These are phyloP conservation scores for Hypsibius dujardini DNA, from an alignment of 1,140 invertebrate species.

Conservation along the genomic window DNA sequence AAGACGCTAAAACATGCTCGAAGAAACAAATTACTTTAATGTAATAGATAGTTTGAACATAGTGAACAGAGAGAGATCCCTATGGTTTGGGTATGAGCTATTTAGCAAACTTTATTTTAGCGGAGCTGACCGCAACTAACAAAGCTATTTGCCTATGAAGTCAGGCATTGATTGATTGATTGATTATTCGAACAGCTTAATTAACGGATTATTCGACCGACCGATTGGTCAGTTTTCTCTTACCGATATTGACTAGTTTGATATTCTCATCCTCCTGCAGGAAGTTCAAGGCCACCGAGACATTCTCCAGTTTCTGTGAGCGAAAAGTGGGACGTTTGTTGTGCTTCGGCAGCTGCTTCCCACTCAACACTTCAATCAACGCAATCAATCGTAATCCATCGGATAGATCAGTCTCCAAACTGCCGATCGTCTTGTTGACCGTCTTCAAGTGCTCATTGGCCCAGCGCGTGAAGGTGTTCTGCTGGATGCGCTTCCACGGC, in stretches of 20 bases:
- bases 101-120: too few species aligned
- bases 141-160: too few species aligned
- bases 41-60: too few species aligned
- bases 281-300: constrained; percentile 72
- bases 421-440: constrained; percentile 53
- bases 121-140: too few species aligned
- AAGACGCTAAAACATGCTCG: too few species aligned
- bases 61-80: too few species aligned
- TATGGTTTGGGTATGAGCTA: too few species aligned
- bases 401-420: constrained; percentile 63
- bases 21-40: too few species aligned
- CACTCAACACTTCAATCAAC: constrained; percentile 66
- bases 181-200: too few species aligned
- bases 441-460: constrained; percentile 77
- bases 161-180: too few species aligned
- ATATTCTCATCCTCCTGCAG: constrained; percentile 69
- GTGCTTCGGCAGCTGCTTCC: constrained; percentile 60
- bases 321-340: constrained; percentile 70
- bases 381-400: constrained; percentile 65
- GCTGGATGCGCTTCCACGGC: constrained; percentile 80
- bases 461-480: constrained; percentile 87
- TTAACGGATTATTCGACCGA: too few species aligned
- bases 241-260: constrained; percentile 81
- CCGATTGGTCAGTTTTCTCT: constrained; percentile 33
- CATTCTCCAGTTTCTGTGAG: constrained; percentile 65